Evolutionary conservation across 2,888 invertebrate genomes (phyloP), one percentile per base, ranked within the genome.

Genomic region (Anagyrus pseudococci): DNA sequence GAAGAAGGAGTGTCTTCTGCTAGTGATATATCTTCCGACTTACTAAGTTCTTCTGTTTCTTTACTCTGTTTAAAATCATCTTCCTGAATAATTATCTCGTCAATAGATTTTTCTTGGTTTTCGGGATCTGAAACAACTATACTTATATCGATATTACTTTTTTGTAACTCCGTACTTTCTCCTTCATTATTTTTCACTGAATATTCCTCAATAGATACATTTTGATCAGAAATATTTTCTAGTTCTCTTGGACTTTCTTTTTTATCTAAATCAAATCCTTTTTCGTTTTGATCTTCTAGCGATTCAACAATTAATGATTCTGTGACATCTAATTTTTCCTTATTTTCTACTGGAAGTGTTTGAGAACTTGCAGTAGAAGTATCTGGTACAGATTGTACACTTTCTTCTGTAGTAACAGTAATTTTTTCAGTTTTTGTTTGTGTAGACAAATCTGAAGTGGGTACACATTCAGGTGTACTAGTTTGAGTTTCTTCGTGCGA

Each of bases 341-440:
- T 2, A 17, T 25, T 37, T 13, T 43, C 10, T 8, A 37, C 1
- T 17, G n/a, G 37, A 13, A 15, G 55, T 15, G 76, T 74, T 55
- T 77, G 77, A 37, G 67, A 69, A 29, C 71, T 70, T 2, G 67
- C 70, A 3, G 77, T 76, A 15, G 69, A 58, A 2, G 72, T 74
- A 25, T 75, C 72, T 2, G 78, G 75, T 50, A 73, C 56, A 41
- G 75, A 77, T 68, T 82, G 82, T 13, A 73, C 67, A 43, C 73
- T 74, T 65, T 76, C 75, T 8, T 82, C 82, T 4, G 67, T 58
- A 4, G 77, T 77, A 61, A 73, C 29, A 15, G 73, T 71, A 22
- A 68, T 69, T 75, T 85, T 77, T 72, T 80, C 70, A 80, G 72
- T 13, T 15, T 67, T 74, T 2, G 74, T 75, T 63, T 75, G 76